Evolutionary conservation across 2,113 vertebrate genomes (phyloP).

Genomic region (Varanus salvator): DNA sequence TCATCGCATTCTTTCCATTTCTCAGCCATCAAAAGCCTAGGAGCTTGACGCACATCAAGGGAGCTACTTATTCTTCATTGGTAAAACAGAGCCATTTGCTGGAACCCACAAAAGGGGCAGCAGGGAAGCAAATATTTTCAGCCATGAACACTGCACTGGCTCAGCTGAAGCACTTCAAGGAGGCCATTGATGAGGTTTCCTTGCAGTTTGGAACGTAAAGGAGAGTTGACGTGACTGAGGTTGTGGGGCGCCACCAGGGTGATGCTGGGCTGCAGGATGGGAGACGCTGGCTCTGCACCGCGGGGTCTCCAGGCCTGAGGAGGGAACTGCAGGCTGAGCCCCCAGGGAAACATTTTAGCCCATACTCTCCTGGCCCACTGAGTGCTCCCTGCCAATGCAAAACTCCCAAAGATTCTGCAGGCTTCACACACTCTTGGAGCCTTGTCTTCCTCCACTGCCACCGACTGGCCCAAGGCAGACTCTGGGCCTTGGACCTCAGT

Average conservation of each 20-base stretch:
- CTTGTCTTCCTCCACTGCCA: too few species aligned
- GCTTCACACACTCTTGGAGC: neutral
- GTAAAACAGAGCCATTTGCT: neutral
- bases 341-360: too few species aligned
- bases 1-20: slow-evolving; percentile 20
- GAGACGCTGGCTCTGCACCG: too few species aligned
- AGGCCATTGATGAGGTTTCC: neutral
- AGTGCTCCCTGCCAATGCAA: neutral
- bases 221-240: neutral
- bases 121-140: neutral
- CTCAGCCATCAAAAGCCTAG: neutral
- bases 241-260: neutral
- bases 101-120: neutral
- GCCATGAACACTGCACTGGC: neutral
- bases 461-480: too few species aligned
- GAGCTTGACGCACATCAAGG: neutral
- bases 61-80: neutral
- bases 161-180: neutral
- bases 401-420: neutral
- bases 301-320: too few species aligned
- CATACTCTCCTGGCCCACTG: too few species aligned
- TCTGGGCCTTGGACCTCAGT: too few species aligned
- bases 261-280: too few species aligned
- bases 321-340: too few species aligned
- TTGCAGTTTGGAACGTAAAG: neutral